Conservation (phyloP, 2,113 vertebrate species). For the Rynchops niger region DNA sequence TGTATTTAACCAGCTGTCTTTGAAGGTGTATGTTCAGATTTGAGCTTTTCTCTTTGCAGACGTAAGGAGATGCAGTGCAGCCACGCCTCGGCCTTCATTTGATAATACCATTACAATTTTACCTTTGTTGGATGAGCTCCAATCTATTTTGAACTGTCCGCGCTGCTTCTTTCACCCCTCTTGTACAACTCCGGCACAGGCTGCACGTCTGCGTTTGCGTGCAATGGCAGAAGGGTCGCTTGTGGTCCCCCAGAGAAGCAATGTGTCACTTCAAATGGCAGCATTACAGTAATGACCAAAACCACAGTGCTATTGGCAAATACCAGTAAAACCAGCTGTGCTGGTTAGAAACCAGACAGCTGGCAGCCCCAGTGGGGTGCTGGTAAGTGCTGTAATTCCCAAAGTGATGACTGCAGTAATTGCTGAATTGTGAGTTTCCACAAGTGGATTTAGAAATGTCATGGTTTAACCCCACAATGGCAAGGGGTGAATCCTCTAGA, state of each 20-base stretch:
- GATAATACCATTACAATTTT: not conserved
- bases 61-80: not conserved
- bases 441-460: not conserved
- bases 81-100: constrained; percentile 36
- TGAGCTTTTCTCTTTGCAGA: constrained; percentile 17
- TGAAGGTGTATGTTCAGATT: constrained; percentile 7
- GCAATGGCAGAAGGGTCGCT: not conserved
- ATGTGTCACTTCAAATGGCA: not conserved
- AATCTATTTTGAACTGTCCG: not conserved
- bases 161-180: not conserved
- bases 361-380: constrained; percentile 22
- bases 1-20: not conserved
- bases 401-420: constrained; percentile 40
- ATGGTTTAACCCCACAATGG: not conserved
- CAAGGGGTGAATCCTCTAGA: not conserved
- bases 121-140: not conserved
- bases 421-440: constrained; percentile 43
- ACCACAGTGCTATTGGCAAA: constrained; percentile 49
- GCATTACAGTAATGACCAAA: not conserved
- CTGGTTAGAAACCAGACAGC: constrained; percentile 59
- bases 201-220: accelerated
- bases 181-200: not conserved
- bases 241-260: not conserved
- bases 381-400: constrained; percentile 15
- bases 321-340: constrained; percentile 51